These are phyloP conservation scores for Phocoena phocoena DNA, from an alignment of 2,113 vertebrate genomes.

Conservation along the genomic window DNA sequence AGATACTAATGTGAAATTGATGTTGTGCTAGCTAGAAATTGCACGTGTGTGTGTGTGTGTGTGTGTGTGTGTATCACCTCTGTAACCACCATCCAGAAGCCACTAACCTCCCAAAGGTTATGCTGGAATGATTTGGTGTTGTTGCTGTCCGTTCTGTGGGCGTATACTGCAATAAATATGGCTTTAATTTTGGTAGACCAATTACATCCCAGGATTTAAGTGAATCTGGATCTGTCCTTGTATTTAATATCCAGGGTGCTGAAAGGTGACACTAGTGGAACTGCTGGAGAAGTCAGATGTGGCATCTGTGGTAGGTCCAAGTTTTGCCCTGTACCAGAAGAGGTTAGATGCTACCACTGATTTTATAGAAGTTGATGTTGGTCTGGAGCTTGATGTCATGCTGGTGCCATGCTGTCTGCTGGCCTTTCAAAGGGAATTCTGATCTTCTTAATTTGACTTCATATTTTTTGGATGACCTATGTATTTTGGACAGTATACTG, in stretches of 20 bases:
- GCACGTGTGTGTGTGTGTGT: fast-evolving
- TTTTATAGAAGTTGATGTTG: slow-evolving; percentile 71
- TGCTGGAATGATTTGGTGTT: not conserved
- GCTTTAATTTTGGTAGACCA: not conserved
- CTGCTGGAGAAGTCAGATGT: not conserved
- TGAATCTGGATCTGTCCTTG: not conserved
- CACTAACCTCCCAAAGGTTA: not conserved
- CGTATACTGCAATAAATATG: not conserved
- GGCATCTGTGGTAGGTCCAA: not conserved
- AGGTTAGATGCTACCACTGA: slow-evolving; percentile 28
- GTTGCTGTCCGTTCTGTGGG: not conserved
- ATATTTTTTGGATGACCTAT: slow-evolving; percentile 64
- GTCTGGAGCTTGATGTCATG: slow-evolving; percentile 32
- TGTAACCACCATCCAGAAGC: not conserved
- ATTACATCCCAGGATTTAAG: not conserved
- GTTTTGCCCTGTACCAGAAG: not conserved
- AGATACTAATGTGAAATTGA: not conserved
- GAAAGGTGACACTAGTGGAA: not conserved
- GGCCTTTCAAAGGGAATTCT: slow-evolving; percentile 59
- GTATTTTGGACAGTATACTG: slow-evolving; percentile 58
- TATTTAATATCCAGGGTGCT: not conserved
- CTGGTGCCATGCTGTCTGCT: slow-evolving; percentile 76
- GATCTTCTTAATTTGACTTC: slow-evolving; percentile 58
- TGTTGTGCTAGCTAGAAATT: not conserved
- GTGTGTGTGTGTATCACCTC: not conserved